Evolutionary conservation across 2,113 vertebrate genomes (phyloP), one percentile per base, ranked within the genome.

Genomic region (Leiothrix lutea): DNA sequence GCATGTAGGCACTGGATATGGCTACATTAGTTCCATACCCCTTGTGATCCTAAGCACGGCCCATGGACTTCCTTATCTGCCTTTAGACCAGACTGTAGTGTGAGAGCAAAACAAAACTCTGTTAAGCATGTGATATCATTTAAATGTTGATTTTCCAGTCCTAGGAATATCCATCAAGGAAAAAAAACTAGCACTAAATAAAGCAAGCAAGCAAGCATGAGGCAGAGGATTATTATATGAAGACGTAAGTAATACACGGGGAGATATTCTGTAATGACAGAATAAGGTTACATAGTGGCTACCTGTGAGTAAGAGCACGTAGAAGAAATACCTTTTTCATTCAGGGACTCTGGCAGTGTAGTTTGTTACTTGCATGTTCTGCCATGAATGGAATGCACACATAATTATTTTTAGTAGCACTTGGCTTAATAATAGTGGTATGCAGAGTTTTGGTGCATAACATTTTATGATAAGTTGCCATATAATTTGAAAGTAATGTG

Each of bases 401-500:
- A 64, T 74, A 78, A 90, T 47, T 96, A 61, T 87, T 92, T 94
- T 75, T 86, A 74, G 75, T 73, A 89, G 51, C 58, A 60, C 75
- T 97, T 69, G 35, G 50, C 64, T 93, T 74, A 40, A 82, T 90
- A 71, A 48, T 71, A 93, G 35, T 33, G 85, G 44, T 65, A 82
- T 12, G 40, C 44, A 84, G 64, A 51, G 50, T 85, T 91, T 60
- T 71, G 74, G n/a, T 86, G 29, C 54, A 70, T 81, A 90, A 80
- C 51, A 45, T 88, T 88, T 90, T 45, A 71, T 4, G 6, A 20
- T 90, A 95, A 96, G 82, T 77, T 93, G 47, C 11, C 81, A 44
- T 95, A 84, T 67, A 57, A 40, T 38, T 45, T 87, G 85, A 86
- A 90, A 96, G 54, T 73, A 86, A 64, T 86, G 38, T 18, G 16